A percentile compares a stretch with the other conserved stretches of the same genome.
Evolutionary conservation across 2,113 vertebrate species (phyloP).

Genomic region (Coptodon bakossiorum): DNA sequence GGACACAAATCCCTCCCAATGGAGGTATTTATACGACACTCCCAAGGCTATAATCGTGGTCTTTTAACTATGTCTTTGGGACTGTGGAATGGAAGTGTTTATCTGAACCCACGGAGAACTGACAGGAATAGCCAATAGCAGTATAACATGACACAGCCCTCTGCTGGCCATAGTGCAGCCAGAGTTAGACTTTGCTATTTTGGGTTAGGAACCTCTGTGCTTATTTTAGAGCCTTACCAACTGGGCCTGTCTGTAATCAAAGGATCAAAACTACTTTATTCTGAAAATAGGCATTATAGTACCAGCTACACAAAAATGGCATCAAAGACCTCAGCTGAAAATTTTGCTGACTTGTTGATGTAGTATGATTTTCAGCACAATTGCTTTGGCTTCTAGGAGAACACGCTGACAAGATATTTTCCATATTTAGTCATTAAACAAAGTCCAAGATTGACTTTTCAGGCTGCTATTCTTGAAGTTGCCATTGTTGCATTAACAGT

Average conservation of each 20-base stretch:
- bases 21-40: conserved; percentile 62
- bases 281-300: conserved; percentile 53
- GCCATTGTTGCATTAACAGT: neutral
- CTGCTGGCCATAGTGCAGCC: conserved; percentile 37
- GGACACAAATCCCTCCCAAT: conserved; percentile 14
- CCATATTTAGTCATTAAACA: neutral
- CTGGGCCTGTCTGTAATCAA: conserved; percentile 50
- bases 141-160: conserved; percentile 63
- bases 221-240: conserved; percentile 41
- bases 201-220: conserved; percentile 36
- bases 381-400: neutral
- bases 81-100: conserved; percentile 68
- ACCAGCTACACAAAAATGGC: conserved; percentile 42
- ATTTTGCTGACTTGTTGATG: conserved; percentile 42
- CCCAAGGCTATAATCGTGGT: conserved; percentile 68
- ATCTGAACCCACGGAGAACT: conserved; percentile 49
- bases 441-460: neutral
- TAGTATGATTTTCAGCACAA: conserved; percentile 1
- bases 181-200: conserved; percentile 55
- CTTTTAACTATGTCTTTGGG: conserved; percentile 59
- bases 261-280: conserved; percentile 46
- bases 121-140: conserved; percentile 60
- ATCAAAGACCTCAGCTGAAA: conserved; percentile 16
- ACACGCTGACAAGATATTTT: conserved; percentile 22
- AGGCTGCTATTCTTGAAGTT: neutral